Percentiles rank a stretch among this genome's conserved stretches.
phyloP scores from a whole-genome alignment of 2,113 vertebrate species.

The Buteo buteo region DNA sequence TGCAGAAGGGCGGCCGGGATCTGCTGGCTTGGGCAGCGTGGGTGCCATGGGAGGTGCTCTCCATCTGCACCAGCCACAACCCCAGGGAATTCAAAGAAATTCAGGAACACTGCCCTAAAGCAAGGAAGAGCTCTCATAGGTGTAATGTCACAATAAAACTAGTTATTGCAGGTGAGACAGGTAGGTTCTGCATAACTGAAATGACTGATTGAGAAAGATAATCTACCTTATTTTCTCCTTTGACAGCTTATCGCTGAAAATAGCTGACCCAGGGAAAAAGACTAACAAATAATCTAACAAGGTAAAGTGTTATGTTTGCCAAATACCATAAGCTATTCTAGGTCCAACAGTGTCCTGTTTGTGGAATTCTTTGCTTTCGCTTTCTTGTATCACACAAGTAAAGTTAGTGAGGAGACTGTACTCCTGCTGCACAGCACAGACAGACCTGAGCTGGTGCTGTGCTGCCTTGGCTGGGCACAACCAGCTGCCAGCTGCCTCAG shows the following conservation, averaged over 20 bases:
- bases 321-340: neutral
- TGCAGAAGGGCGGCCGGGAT: neutral
- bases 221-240: neutral
- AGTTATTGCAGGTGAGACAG: neutral
- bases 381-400: too few species aligned
- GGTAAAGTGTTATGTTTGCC: neutral
- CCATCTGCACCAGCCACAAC: neutral
- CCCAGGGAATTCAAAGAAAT: neutral
- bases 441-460: neutral
- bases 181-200: neutral
- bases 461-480: neutral
- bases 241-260: neutral
- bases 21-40: rapidly evolving
- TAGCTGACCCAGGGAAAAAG: neutral
- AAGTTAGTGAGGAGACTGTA: rapidly evolving
- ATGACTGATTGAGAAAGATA: neutral
- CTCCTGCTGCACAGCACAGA: neutral
- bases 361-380: neutral
- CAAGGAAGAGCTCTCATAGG: neutral
- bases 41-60: neutral
- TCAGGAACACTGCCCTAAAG: neutral
- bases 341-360: neutral
- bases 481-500: neutral
- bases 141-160: neutral
- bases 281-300: neutral